Conservation (phyloP, 2,888 invertebrate genomes). For the Criorhina ranunculi region DNA sequence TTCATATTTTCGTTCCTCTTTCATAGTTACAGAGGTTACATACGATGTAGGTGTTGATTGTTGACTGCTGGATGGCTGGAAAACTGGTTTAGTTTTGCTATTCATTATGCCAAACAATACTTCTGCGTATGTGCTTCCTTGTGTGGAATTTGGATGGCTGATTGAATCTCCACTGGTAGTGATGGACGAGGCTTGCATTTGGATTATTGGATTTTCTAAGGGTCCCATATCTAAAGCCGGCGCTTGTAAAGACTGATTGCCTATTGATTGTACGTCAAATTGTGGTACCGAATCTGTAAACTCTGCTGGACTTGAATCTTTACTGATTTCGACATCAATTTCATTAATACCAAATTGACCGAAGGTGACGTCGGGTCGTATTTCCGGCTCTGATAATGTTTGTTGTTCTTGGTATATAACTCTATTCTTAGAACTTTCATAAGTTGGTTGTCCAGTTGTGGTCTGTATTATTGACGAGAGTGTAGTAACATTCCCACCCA, state of each 20-base stretch:
- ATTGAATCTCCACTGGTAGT: constrained; percentile 48
- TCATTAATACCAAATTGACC: constrained; percentile 83
- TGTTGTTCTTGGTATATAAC: constrained; percentile 17
- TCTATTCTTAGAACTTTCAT: constrained; percentile 10
- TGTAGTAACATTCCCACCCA: constrained; percentile 79
- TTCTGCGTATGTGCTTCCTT: constrained; percentile 81
- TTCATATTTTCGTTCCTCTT: constrained; percentile 69
- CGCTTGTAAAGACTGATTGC: constrained; percentile 9
- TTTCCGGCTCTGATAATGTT: constrained; percentile 78
- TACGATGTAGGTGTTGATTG: constrained; percentile 77
- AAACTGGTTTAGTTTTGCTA: constrained; percentile 79
- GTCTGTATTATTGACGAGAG: constrained; percentile 80
- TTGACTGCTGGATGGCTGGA: constrained; percentile 87
- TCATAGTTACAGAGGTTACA: constrained; percentile 77
- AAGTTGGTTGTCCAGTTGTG: constrained; percentile 51
- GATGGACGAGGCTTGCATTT: constrained; percentile 38
- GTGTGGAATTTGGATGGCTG: constrained; percentile 27
- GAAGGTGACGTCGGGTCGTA: constrained; percentile 82
- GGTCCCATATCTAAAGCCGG: constrained; percentile 49
- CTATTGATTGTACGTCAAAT: background rate
- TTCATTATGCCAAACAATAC: constrained; percentile 81
- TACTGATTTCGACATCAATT: constrained; percentile 81
- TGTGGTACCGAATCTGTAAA: background rate
- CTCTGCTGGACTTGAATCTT: constrained; percentile 68
- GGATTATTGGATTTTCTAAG: constrained; percentile 37